Conservation (phyloP, 2,797 vertebrate genomes). For the Centroberyx gerrardi region DNA sequence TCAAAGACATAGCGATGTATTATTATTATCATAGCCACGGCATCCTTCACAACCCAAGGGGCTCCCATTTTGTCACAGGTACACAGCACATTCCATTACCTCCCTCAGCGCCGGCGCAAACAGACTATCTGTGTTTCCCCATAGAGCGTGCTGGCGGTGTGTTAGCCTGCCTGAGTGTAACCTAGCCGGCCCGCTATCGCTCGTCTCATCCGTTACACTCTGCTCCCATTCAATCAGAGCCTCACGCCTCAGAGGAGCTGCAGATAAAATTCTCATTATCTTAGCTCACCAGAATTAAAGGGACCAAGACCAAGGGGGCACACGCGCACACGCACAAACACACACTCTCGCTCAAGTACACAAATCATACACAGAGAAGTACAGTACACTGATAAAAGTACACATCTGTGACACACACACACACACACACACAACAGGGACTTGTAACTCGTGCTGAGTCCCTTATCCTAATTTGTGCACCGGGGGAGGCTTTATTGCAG, state of each 20-base stretch:
- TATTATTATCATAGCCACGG: slow-evolving; percentile 58
- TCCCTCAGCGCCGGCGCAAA: slow-evolving; percentile 56
- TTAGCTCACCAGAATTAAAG: slow-evolving; percentile 84
- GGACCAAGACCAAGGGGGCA: slow-evolving; percentile 65
- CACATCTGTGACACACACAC: background rate
- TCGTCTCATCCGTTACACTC: slow-evolving; percentile 85
- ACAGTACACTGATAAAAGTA: slow-evolving; percentile 45
- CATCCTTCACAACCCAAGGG: slow-evolving; percentile 71
- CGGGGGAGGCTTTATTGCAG: slow-evolving; percentile 53
- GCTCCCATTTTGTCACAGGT: slow-evolving; percentile 72
- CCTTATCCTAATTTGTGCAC: slow-evolving; percentile 70
- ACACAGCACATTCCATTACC: slow-evolving; percentile 71
- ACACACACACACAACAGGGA: slow-evolving; percentile 27
- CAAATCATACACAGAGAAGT: slow-evolving; percentile 44
- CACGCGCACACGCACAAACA: slow-evolving; percentile 18
- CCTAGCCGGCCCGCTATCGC: slow-evolving; percentile 72
- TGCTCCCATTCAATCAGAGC: slow-evolving; percentile 86
- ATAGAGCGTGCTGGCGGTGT: slow-evolving; percentile 44
- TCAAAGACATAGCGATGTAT: slow-evolving; percentile 39
- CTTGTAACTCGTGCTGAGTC: slow-evolving; percentile 51
- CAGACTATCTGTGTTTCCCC: slow-evolving; percentile 62
- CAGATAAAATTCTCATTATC: slow-evolving; percentile 88
- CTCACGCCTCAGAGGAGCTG: slow-evolving; percentile 76
- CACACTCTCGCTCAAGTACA: slow-evolving; percentile 18
- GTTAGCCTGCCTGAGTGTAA: slow-evolving; percentile 67